Percentiles rank a stretch among this genome's conserved stretches.
Evolutionary conservation across 1,140 invertebrate species (phyloP).

Genomic region (Thalassaphorura encarpata): DNA sequence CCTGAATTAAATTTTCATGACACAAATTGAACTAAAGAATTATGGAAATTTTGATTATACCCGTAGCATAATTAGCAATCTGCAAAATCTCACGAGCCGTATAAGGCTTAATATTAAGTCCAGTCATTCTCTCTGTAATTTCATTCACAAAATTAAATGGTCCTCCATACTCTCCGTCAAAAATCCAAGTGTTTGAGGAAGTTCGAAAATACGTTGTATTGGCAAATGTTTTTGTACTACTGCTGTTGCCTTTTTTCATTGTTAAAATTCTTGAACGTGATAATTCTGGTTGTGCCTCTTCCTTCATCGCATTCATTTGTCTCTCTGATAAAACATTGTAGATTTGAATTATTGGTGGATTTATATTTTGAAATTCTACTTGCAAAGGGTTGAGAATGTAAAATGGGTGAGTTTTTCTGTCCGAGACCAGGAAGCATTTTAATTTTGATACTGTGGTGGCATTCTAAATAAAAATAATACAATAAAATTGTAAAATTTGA

Average conservation of each 20-base stretch:
- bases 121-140: not conserved
- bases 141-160: not conserved
- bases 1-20: no score
- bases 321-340: not conserved
- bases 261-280: not conserved
- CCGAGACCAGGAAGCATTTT: no score
- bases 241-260: not conserved
- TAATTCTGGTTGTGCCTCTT: not conserved
- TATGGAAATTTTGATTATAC: no score
- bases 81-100: not conserved
- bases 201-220: no score
- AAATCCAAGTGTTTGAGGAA: not conserved
- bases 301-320: not conserved
- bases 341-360: not conserved
- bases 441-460: no score
- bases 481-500: no score
- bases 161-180: not conserved
- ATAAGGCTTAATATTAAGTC: not conserved
- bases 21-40: no score
- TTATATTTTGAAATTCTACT: not conserved
- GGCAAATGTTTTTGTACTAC: not conserved
- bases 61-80: not conserved
- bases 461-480: no score
- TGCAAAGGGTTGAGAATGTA: not conserved
- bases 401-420: no score